Evolutionary conservation across 2,888 invertebrate species (phyloP), one percentile per base, ranked within the genome.

Genomic region (Catocala fraxini): DNA sequence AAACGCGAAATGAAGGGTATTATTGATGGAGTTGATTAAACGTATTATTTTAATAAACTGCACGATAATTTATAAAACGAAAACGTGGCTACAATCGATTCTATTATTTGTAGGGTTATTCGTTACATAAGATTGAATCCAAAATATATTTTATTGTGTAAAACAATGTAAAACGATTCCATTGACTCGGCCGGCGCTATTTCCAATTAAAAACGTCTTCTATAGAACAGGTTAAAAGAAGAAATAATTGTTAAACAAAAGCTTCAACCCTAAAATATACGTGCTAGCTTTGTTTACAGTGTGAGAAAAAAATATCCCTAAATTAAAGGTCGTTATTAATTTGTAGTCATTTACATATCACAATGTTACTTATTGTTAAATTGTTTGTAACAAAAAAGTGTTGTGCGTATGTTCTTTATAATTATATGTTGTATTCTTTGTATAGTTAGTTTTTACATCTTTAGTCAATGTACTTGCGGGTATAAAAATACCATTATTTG

Each of bases 301-400:
- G 88, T 89, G 86, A 84, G 88, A 89, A 89, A 85, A n/a, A 83
- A 79, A 65, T 79, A 83, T 77, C 87, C 84, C 83, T 63, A 75
- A 81, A 87, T 88, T 83, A 85, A 63, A 63, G 45, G 41, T 57
- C 46, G 48, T 65, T 76, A 71, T 72, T 77, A 73, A 75, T 77
- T 81, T 74, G 69, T 64, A 58, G 51, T 59, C 54, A 73, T 73
- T 75, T 63, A 53, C 76, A 75, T 73, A 62, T 48, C 13, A 10
- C 42, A 9, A 42, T 45, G 41, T 47, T 13, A 4, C 35, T 54
- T 65, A 61, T 72, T 68, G 52, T 56, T 46, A 35, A 33, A 65
- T 62, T 58, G 51, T 65, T 58, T 47, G 53, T 54, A 47, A 34
- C 43, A 59, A 45, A 57, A 68, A 66, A 45, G 25, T 63, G 57